These are phyloP conservation scores for Coracopsis vasa DNA, from an alignment of 2,113 vertebrate genomes.

Conservation along the genomic window DNA sequence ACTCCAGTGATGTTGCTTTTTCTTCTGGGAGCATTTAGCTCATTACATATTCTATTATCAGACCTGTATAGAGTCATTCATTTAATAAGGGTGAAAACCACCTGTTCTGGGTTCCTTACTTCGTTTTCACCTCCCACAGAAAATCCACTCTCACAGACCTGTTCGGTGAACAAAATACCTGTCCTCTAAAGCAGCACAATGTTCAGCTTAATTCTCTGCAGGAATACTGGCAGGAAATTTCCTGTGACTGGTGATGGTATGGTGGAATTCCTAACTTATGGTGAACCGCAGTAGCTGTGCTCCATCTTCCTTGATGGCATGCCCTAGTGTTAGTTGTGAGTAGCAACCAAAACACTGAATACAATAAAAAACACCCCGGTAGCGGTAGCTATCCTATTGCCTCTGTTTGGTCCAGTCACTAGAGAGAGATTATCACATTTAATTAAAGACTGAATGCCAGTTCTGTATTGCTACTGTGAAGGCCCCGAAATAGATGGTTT, in stretches of 20 bases:
- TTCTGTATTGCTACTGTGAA: background rate
- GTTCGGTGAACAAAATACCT: background rate
- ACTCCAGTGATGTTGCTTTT: background rate
- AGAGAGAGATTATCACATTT: background rate
- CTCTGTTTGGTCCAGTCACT: background rate
- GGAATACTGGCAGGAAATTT: background rate
- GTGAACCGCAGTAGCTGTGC: background rate
- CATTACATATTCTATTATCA: background rate
- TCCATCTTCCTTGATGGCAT: background rate
- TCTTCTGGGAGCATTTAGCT: background rate
- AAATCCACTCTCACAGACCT: background rate
- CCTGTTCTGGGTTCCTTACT: background rate
- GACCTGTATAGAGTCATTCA: background rate
- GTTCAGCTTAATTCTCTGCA: background rate
- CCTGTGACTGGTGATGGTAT: background rate
- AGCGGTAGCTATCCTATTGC: background rate
- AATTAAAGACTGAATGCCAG: background rate
- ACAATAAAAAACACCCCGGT: background rate
- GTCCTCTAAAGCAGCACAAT: background rate
- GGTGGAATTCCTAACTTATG: background rate
- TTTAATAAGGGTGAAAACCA: background rate
- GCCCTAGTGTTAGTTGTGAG: background rate
- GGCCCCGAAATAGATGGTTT: background rate
- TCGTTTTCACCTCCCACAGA: background rate
- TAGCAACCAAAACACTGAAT: background rate